Evolutionary conservation across 2,113 vertebrate species (phyloP), one percentile per base, ranked within the genome.

Genomic region (Silurus asotus): DNA sequence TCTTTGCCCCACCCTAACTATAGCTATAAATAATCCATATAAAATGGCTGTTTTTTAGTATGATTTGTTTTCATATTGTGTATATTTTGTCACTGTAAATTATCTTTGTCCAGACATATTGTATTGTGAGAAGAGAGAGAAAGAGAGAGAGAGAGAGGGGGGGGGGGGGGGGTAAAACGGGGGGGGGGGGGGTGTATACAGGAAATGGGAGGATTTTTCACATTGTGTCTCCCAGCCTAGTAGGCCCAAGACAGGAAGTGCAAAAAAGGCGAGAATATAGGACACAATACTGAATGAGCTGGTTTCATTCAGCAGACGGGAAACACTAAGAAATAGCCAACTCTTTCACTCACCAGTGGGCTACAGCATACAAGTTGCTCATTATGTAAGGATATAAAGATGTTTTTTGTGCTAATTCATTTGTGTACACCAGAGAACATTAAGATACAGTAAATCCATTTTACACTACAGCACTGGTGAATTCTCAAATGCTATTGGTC

Each of bases 251-350:
- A 76, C 82, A 81, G 28, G 75, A 91, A 86, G 69, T 84, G 25
- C 82, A 87, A 89, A 79, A 90, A 89, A 91, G 74, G 87, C 49
- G 86, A 87, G 84, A 92, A 90, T 88, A 62, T 78, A 56, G 72
- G 86, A 58, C 87, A 92, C 87, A 89, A 89, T 80, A 86, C n/a
- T 4, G 70, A 83, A 37, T 49, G 62, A 87, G 56, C 8, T 20
- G 58, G 62, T 14, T 77, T 61, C 19, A 81, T 85, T 82, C 55
- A 82, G 28, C 48, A 19, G 13, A 62, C 49, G 17, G 58, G 3
- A 59, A 78, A 28, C 56, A n/a, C n/a, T 20, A 62, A 65, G 56
- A 58, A 61, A 76, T 15, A 19, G n/a, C 25, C 72, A 28, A 11
- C 8, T 65, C 49, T 51, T 51, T 19, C 1, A 61, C 23, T 82